Evolutionary conservation across 2,888 invertebrate genomes (phyloP), one percentile per base, ranked within the genome.

Genomic region (Lithophane leautieri): DNA sequence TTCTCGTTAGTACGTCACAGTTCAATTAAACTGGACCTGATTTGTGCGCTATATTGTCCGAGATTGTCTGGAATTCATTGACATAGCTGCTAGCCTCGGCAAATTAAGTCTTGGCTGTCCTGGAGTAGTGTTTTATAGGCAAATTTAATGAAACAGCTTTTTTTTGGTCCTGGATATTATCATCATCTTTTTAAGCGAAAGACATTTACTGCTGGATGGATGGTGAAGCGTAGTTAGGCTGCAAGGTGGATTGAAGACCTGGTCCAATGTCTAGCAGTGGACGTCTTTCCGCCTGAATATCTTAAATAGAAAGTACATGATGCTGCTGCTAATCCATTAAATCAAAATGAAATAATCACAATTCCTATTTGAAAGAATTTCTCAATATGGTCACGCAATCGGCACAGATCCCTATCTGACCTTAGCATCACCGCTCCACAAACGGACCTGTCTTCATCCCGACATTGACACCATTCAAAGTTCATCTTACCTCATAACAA

Each of bases 11-110:
- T 70, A 75, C 76, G 82, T 82, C 83, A 76, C 50, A 42, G 65
- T 76, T 71, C 80, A 80, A 83, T 83, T 83, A 80, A 73, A 73
- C 54, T 67, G 70, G 70, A 14, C 50, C 73, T 83, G 76, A 82
- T 82, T 83, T 70, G 80, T 65, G 73, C 58, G 52, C 56, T 68
- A 62, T 61, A 83, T 82, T 83, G 83, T 69, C 62, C 61, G 62
- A 62, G 75, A 79, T 73, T 73, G 82, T 73, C 72, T 76, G 73
- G 79, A 79, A 79, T 71, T 73, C 60, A 66, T 69, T 83, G 83
- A 70, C 70, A 63, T 71, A 54, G 58, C 68, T 70, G 63, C 68
- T 75, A 72, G 75, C 78, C 74, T 82, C 78, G 82, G 34, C 16
- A 50, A 80, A 72, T 69, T 50, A 68, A 70, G 66, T 77, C 72